These are phyloP conservation scores for Scomberomorus guttatus DNA, from an alignment of 2,797 vertebrate species.

Conservation along the genomic window DNA sequence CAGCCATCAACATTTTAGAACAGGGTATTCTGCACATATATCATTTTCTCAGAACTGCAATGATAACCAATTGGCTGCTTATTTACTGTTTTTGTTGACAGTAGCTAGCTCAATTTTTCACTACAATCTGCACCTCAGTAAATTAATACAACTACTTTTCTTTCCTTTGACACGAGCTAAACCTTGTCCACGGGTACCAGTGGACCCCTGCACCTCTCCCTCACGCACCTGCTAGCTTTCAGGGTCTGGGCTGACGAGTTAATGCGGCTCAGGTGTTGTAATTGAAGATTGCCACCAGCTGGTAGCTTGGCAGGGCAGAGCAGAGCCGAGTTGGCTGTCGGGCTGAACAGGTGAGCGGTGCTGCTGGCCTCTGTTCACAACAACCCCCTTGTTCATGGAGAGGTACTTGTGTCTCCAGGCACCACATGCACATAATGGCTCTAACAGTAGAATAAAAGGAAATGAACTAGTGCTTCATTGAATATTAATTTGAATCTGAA, in stretches of 20 bases:
- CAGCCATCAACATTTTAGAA: constrained; percentile 27
- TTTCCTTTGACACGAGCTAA: constrained; percentile 44
- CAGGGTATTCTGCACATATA: constrained; percentile 13
- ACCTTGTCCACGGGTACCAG: constrained; percentile 36
- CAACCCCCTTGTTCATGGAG: constrained; percentile 72
- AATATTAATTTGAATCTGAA: constrained; percentile 77
- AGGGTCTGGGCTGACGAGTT: constrained; percentile 62
- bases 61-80: not conserved
- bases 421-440: constrained; percentile 55
- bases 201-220: constrained; percentile 26
- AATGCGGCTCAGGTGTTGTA: constrained; percentile 80
- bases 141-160: constrained; percentile 48
- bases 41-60: constrained; percentile 21
- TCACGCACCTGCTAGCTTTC: constrained; percentile 63
- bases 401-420: constrained; percentile 73
- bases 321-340: constrained; percentile 57
- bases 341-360: constrained; percentile 74
- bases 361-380: constrained; percentile 72
- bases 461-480: constrained; percentile 58
- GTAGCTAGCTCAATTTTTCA: constrained; percentile 19
- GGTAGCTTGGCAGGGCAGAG: constrained; percentile 72
- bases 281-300: constrained; percentile 80
- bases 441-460: constrained; percentile 56
- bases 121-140: not conserved
- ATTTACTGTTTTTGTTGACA: not conserved